Base-by-base conservation (phyloP, 2,797 vertebrate species). In the Epinephelus malabaricus region DNA sequence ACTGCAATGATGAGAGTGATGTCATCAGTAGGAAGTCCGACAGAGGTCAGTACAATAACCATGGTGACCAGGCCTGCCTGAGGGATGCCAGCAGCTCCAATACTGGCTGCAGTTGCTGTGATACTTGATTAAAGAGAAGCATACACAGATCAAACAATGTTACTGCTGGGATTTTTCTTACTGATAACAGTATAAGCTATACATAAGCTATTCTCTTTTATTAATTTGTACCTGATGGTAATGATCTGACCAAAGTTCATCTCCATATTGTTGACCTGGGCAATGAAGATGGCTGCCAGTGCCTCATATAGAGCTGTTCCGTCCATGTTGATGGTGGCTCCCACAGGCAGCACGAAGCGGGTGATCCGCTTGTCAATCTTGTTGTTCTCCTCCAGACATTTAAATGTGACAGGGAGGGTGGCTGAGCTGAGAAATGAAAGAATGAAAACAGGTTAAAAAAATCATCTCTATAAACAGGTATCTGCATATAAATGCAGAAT, bases 1-100 rank as follows among this genome's bases (percentile, higher is more conserved):
- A 99, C 98, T 0, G 98, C 98, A 64, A 99, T 98, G 94, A 99
- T 99, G 81, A 99, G 96, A 1, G 97, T 98, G 95, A 99, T 99
- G 94, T 99, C 98, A 84, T 99, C 98, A 2, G 98, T 99, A 53
- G 98, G 98, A 87, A 99, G 95, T 68, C 98, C 98, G 6, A 99
- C 98, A 19, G 98, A 99, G 82, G 98, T 99, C 89, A 99, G 92
- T 53, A 99, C 98, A 14, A 99, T 99, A 92, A 99, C 98, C 98
- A 99, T 99, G 73, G 98, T 99, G 85, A 99, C 98, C 88, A 99
- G 93, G 18, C 98, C 98, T 1, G 98, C 98, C 91, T 99, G 98
- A 47, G 98, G 98, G 87, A 99, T 99, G 25, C 98, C 98, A 1
- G 98, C 98, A 45, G 98, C 98, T 34, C 98, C 98, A 4, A 99